These are phyloP conservation scores for Theristus sp. DNA, from an alignment of 2,888 invertebrate species.

Conservation along the genomic window DNA sequence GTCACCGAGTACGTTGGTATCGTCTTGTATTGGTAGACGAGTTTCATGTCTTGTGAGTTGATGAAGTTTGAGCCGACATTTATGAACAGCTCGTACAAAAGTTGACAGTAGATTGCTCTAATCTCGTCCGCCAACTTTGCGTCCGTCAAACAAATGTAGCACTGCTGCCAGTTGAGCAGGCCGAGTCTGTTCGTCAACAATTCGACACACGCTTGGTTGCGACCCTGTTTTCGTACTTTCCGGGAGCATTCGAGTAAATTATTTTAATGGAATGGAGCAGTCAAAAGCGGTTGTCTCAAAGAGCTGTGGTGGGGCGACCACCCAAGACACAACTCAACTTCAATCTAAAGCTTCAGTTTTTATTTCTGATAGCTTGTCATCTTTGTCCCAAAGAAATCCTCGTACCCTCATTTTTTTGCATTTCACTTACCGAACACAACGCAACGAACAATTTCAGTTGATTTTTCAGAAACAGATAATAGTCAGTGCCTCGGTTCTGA, in stretches of 20 bases:
- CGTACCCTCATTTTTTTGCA: too few relatives aligned
- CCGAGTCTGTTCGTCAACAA: slow-evolving; percentile 28
- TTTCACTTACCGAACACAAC: slow-evolving; percentile 29
- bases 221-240: slow-evolving; percentile 20
- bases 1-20: too few relatives aligned
- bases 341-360: too few relatives aligned
- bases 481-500: slow-evolving; percentile 12
- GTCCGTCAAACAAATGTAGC: slow-evolving; percentile 28
- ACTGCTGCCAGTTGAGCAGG: slow-evolving; percentile 30
- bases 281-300: too few relatives aligned
- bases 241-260: too few relatives aligned
- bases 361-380: too few relatives aligned
- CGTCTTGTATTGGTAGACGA: slow-evolving; percentile 30
- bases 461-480: slow-evolving; percentile 28
- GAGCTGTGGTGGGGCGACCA: too few relatives aligned
- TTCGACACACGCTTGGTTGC: slow-evolving; percentile 27
- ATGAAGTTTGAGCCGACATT: slow-evolving; percentile 29
- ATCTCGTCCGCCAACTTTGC: slow-evolving; percentile 26
- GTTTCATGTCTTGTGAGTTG: slow-evolving; percentile 26
- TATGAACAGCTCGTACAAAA: slow-evolving; percentile 29
- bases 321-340: too few relatives aligned
- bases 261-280: neutral
- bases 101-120: slow-evolving; percentile 29
- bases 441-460: slow-evolving; percentile 30
- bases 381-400: too few relatives aligned